Conservation (phyloP, 2,797 vertebrate genomes). For the Chaunax sp. region DNA sequence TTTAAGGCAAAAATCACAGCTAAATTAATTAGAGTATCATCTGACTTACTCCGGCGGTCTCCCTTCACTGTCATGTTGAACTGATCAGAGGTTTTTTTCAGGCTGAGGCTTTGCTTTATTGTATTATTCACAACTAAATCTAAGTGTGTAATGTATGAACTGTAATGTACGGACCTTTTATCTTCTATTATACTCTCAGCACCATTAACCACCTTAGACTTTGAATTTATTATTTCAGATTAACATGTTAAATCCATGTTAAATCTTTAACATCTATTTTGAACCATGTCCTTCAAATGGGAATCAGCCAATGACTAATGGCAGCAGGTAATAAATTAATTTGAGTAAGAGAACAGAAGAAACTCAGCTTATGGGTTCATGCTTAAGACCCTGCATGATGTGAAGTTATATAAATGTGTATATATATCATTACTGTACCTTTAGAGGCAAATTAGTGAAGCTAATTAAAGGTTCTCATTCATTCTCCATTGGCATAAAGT, state of each 20-base stretch:
- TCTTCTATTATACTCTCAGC: constrained; percentile 31
- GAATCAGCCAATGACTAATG: constrained; percentile 31
- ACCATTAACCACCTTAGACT: constrained; percentile 32
- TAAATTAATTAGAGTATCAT: background rate
- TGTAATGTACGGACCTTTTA: no score
- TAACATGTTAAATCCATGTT: constrained; percentile 12
- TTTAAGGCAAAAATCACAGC: constrained; percentile 2
- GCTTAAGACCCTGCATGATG: background rate
- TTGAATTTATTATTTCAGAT: constrained; percentile 32
- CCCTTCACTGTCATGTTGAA: constrained; percentile 19
- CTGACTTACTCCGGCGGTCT: background rate
- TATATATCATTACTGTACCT: background rate
- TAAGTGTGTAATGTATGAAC: constrained; percentile 31
- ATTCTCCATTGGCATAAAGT: constrained; percentile 1
- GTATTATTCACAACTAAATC: constrained; percentile 46
- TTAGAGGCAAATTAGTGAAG: constrained; percentile 17
- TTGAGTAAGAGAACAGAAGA: no score
- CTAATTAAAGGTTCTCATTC: constrained; percentile 25
- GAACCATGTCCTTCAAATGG: constrained; percentile 38
- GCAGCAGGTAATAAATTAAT: background rate
- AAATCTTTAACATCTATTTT: constrained; percentile 12
- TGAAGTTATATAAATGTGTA: background rate
- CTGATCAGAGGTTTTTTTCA: constrained; percentile 24
- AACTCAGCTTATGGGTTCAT: constrained; percentile 18
- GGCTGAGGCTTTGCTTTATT: constrained; percentile 19